phyloP scores from a whole-genome alignment of 1,140 invertebrate genomes.

The Panulirus ornatus region DNA sequence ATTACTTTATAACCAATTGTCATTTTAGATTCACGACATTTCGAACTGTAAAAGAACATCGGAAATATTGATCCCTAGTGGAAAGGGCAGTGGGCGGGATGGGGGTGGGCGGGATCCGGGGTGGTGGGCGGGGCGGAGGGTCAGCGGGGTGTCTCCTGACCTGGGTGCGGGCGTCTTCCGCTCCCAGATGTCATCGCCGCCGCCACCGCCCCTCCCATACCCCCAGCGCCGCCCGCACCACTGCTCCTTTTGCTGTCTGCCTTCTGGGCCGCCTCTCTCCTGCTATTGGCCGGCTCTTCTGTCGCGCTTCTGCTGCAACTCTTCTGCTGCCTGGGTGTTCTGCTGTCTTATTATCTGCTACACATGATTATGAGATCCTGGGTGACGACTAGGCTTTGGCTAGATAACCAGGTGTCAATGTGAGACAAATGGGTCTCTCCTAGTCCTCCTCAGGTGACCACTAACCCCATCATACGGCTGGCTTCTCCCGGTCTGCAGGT shows the following conservation, averaged over 20 bases:
- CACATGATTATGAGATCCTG: background rate
- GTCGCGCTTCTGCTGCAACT: background rate
- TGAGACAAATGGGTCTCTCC: too few species aligned
- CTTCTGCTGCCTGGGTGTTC: background rate
- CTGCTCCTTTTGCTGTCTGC: background rate
- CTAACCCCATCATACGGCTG: too few species aligned
- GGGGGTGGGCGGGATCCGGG: background rate
- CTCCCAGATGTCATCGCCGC: background rate
- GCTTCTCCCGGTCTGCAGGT: too few species aligned
- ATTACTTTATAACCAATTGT: conserved; percentile 64
- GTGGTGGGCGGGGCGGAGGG: conserved; percentile 1
- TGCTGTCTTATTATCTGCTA: background rate
- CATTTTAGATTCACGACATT: conserved; percentile 54
- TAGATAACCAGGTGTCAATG: background rate
- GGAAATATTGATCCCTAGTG: conserved; percentile 46
- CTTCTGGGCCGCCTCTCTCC: background rate
- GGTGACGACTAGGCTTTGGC: background rate
- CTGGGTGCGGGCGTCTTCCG: conserved; percentile 32
- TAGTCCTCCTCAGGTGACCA: too few species aligned
- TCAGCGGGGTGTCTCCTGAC: conserved; percentile 1
- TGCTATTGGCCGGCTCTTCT: background rate
- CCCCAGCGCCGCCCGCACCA: background rate
- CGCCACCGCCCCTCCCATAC: background rate
- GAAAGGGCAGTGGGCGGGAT: conserved; percentile 4
- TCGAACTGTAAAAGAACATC: conserved; percentile 38